Conservation (phyloP, 2,113 vertebrate genomes). For the Egretta garzetta region DNA sequence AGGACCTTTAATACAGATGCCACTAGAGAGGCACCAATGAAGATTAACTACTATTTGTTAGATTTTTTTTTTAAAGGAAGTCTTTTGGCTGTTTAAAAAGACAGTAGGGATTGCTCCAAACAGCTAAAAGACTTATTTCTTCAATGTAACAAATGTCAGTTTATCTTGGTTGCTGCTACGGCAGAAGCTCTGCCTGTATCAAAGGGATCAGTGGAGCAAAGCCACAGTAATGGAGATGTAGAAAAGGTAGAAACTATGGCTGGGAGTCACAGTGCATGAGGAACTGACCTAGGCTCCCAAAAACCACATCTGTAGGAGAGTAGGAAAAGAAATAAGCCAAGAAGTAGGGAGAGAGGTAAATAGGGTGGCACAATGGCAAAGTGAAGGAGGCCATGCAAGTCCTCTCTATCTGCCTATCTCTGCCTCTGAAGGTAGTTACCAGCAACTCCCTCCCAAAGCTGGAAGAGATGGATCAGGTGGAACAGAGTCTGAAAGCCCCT, state of each 20-base stretch:
- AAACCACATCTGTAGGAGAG: background rate
- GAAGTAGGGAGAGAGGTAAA: background rate
- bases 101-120: background rate
- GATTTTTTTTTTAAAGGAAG: constrained; percentile 1
- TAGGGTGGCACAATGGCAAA: background rate
- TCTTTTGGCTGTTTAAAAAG: constrained; percentile 12
- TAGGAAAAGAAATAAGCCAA: background rate
- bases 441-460: background rate
- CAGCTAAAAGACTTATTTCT: background rate
- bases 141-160: background rate
- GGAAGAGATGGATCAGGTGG: background rate
- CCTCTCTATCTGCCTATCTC: background rate
- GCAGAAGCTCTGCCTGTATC: background rate
- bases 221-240: background rate
- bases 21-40: background rate
- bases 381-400: background rate
- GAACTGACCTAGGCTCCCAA: background rate
- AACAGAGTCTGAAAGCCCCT: background rate
- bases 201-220: background rate
- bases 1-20: background rate
- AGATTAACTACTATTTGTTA: constrained; percentile 26
- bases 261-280: background rate
- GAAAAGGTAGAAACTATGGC: background rate
- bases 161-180: background rate
- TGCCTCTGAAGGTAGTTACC: background rate